Conservation (phyloP, 2,888 invertebrate genomes). For the Phoenoteleia sp. region DNA sequence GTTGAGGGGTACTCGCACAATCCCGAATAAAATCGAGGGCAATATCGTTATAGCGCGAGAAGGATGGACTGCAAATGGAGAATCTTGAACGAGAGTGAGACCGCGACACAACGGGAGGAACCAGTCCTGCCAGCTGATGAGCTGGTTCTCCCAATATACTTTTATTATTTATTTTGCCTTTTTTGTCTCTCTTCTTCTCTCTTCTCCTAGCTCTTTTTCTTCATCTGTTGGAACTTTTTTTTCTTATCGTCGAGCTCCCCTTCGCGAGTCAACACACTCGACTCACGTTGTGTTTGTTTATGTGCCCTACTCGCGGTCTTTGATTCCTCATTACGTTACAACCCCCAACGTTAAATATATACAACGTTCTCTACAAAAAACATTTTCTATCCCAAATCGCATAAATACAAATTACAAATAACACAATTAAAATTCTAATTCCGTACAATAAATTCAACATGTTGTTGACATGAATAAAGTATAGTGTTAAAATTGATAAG, state of each 20-base stretch:
- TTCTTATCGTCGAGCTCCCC: slow-evolving; percentile 75
- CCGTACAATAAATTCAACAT: too few species aligned
- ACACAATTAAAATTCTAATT: too few species aligned
- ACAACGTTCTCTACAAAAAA: slow-evolving; percentile 7
- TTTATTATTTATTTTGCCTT: slow-evolving; percentile 83
- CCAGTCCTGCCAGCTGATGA: slow-evolving; percentile 85
- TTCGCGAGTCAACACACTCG: slow-evolving; percentile 69
- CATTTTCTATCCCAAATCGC: too few species aligned
- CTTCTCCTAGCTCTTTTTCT: slow-evolving; percentile 57
- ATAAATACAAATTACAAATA: too few species aligned
- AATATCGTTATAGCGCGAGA: slow-evolving; percentile 77
- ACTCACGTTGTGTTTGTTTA: slow-evolving; percentile 65
- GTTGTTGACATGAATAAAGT: too few species aligned
- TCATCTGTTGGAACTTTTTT: slow-evolving; percentile 79
- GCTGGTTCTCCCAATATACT: slow-evolving; percentile 84
- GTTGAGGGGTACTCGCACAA: slow-evolving; percentile 41
- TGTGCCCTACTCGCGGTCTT: slow-evolving; percentile 61
- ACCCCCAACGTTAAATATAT: slow-evolving; percentile 43
- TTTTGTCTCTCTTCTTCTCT: slow-evolving; percentile 69
- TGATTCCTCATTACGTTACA: slow-evolving; percentile 65
- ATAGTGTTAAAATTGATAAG: too few species aligned
- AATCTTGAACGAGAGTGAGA: slow-evolving; percentile 62
- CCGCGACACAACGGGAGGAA: slow-evolving; percentile 80
- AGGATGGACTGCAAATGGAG: slow-evolving; percentile 25
- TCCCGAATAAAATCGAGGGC: slow-evolving; percentile 83